Percentiles rank a stretch among this genome's conserved stretches.
These are phyloP conservation scores for Bolborhynchus lineola DNA, from an alignment of 2,113 vertebrate genomes.

Conservation along the genomic window DNA sequence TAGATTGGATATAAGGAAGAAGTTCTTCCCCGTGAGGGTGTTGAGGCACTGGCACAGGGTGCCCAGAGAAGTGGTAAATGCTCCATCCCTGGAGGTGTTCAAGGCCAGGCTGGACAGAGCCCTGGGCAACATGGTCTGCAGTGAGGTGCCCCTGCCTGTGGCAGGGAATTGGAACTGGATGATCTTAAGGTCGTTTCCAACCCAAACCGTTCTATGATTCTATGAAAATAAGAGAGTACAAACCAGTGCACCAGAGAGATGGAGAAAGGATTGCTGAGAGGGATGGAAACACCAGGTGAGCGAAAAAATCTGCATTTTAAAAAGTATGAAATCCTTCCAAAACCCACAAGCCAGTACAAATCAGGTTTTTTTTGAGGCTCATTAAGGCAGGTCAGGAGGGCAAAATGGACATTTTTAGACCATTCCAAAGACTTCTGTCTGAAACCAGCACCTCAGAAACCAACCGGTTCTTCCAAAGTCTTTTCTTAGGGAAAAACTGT, in stretches of 20 bases:
- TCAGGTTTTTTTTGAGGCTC: not conserved
- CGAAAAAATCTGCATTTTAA: not conserved
- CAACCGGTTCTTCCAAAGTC: not conserved
- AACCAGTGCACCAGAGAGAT: not conserved
- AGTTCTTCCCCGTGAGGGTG: not conserved
- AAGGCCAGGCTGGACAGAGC: not conserved
- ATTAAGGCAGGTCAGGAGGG: not conserved
- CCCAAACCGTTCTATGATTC: not conserved
- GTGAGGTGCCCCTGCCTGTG: not conserved
- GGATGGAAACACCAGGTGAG: not conserved
- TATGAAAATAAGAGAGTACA: not conserved
- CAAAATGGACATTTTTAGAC: not conserved
- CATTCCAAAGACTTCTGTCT: not conserved
- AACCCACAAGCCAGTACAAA: accelerated
- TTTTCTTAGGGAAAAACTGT: not conserved
- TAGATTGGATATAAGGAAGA: not conserved
- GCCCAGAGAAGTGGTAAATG: not conserved
- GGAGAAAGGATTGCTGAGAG: not conserved
- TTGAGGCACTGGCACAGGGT: not conserved
- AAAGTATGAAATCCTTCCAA: not conserved
- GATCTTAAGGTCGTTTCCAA: not conserved
- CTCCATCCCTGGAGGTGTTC: not conserved
- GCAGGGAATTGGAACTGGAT: not conserved
- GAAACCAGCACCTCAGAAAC: not conserved
- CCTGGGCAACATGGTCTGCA: not conserved